Base-by-base conservation (phyloP, 2,888 invertebrate species). In the Punctoribates punctum region DNA sequence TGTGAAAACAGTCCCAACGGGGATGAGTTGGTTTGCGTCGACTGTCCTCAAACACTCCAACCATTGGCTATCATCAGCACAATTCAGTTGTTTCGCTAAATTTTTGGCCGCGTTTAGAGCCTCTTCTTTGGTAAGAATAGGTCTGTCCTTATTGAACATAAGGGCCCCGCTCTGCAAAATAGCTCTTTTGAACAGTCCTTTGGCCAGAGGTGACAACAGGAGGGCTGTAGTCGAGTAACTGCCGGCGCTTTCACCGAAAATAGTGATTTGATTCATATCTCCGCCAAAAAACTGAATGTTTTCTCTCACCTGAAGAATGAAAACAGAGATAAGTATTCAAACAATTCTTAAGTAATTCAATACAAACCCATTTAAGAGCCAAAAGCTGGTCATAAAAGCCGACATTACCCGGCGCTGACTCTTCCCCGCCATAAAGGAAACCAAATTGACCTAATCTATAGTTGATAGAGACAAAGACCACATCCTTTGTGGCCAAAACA, bases 111-210 rank as follows among this genome's bases (percentile, higher is more conserved):
- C 23, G 15, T 42, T 27, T 1, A 67, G 3, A n/a, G 67, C 29
- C 15, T 72, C 25, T 46, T 38, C 27, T 34, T 3, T 34, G 8
- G 4, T 34, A 8, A n/a, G n/a, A n/a, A n/a, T n/a, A n/a, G n/a
- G n/a, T n/a, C n/a, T n/a, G n/a, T n/a, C n/a, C n/a, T n/a, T n/a
- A n/a, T n/a, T n/a, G n/a, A n/a, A n/a, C 15, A 34, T 29, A 11
- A 1, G 20, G 27, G 42, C n/a, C 9, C 67, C 75, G 13, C 67
- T 70, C 34, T 75, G 48, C 75, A 75, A 42, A 23, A 75, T 75
- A 15, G 75, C 57, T 57, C 57, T 1, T 3, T 25, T 57, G 11
- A 57, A 57, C 25, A 57, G 25, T 11, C 57, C 57, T 27, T 72
- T 42, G 5, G 75, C 4, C 20, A 75, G 17, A 6, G 75, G 75